phyloP scores from a whole-genome alignment of 2,797 vertebrate genomes.

The Rhinoraja longicauda region DNA sequence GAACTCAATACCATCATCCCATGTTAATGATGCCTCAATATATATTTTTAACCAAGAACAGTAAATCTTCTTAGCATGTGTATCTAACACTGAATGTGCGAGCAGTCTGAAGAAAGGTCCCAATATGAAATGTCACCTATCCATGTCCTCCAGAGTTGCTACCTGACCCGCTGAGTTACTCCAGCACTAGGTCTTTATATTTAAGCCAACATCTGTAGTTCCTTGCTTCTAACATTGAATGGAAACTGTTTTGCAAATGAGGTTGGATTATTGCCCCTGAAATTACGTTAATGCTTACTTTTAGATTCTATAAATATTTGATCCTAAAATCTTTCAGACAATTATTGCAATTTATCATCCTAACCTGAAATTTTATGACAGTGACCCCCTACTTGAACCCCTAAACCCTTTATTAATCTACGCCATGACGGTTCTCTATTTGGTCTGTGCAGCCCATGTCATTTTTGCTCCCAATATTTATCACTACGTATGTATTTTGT shows the following conservation, averaged over 20 bases:
- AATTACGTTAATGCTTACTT: background rate
- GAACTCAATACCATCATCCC: background rate
- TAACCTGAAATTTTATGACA: background rate
- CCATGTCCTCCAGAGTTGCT: too few species aligned
- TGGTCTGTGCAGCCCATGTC: background rate
- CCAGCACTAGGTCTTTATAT: too few species aligned
- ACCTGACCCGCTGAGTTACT: too few species aligned
- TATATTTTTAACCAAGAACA: background rate
- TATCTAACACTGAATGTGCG: background rate
- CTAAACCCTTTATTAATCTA: background rate
- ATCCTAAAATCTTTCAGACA: background rate
- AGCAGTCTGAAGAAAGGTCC: too few species aligned
- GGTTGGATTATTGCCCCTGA: background rate
- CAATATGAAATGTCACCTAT: too few species aligned
- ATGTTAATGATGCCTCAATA: background rate
- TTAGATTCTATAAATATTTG: background rate
- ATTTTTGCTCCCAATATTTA: background rate
- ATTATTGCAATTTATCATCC: background rate
- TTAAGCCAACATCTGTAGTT: too few species aligned
- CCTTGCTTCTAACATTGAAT: too few species aligned
- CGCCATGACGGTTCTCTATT: background rate
- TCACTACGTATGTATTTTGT: background rate
- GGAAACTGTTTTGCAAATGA: background rate
- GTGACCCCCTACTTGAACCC: background rate
- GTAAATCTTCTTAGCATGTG: background rate